Evolutionary conservation across 2,113 vertebrate species (phyloP).

Genomic region (Mixornis gularis): DNA sequence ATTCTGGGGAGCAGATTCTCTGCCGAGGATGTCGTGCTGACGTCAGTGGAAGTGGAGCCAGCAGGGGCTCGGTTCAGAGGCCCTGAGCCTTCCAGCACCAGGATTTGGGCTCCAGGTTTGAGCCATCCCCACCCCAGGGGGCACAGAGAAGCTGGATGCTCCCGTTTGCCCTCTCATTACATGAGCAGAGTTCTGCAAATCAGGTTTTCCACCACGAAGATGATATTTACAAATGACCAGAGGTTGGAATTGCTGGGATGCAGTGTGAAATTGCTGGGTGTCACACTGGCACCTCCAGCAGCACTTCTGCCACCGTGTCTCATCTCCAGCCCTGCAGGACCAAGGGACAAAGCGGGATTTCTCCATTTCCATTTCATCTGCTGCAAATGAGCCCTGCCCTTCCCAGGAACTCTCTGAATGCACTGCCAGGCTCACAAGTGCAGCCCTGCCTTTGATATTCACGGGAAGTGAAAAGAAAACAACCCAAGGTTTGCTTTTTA

Average conservation of each 20-base stretch:
- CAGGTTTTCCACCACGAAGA: neutral
- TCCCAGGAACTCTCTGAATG: neutral
- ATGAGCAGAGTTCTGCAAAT: neutral
- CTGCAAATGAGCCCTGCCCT: neutral
- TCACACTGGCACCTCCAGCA: neutral
- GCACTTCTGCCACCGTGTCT: neutral
- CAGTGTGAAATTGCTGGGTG: neutral
- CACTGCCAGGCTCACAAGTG: neutral
- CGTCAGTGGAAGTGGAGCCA: neutral
- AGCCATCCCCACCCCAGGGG: neutral
- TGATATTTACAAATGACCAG: neutral
- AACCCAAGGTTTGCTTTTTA: conserved; percentile 9
- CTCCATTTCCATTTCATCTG: neutral
- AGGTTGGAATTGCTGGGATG: neutral
- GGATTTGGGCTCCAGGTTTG: neutral
- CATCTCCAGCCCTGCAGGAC: neutral
- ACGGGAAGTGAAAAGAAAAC: neutral
- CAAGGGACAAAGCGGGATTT: neutral
- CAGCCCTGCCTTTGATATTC: conserved; percentile 2
- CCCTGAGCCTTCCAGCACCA: neutral
- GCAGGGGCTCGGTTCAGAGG: neutral
- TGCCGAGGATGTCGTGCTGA: neutral
- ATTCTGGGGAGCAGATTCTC: conserved; percentile 10
- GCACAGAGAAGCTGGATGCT: neutral
- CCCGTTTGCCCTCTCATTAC: neutral